phyloP scores from a whole-genome alignment of 2,797 vertebrate genomes.

The Crenichthys baileyi region DNA sequence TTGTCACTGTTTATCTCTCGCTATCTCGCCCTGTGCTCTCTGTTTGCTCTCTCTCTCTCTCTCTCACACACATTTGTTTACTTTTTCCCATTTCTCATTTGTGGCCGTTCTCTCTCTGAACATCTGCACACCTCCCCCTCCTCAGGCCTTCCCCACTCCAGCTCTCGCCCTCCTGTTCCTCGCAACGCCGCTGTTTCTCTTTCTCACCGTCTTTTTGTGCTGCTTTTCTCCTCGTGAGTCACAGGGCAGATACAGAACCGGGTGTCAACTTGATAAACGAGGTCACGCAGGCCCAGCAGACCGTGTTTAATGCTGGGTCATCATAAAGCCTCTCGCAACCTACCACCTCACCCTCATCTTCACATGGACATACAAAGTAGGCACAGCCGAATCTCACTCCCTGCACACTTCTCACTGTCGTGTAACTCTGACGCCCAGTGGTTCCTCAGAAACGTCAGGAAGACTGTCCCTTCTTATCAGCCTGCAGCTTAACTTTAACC shows the following conservation, averaged over 20 bases:
- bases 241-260: slow-evolving; percentile 51
- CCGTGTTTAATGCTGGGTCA: slow-evolving; percentile 73
- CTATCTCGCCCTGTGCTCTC: slow-evolving; percentile 35
- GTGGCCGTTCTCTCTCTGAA: background rate
- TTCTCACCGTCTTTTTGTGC: slow-evolving; percentile 3
- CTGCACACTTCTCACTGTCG: slow-evolving; percentile 43
- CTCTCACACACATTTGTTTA: slow-evolving; percentile 43
- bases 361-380: slow-evolving; percentile 55
- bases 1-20: slow-evolving; percentile 55
- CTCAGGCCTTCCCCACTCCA: background rate
- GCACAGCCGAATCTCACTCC: slow-evolving; percentile 58
- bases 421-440: slow-evolving; percentile 59
- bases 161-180: slow-evolving; percentile 26
- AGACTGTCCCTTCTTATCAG: slow-evolving; percentile 47
- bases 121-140: background rate
- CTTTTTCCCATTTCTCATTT: slow-evolving; percentile 43
- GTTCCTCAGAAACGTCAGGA: slow-evolving; percentile 61
- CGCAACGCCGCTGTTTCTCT: background rate
- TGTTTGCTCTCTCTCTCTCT: slow-evolving; percentile 45
- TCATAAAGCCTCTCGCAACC: slow-evolving; percentile 35
- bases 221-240: slow-evolving; percentile 47
- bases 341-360: slow-evolving; percentile 14
- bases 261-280: slow-evolving; percentile 69
- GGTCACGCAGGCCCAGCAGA: slow-evolving; percentile 67
- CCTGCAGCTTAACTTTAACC: slow-evolving; percentile 33